A percentile compares a stretch with the other conserved stretches of the same genome.
These are phyloP conservation scores for Pseudolycoriella hygida DNA, from an alignment of 2,888 invertebrate genomes.

Conservation along the genomic window DNA sequence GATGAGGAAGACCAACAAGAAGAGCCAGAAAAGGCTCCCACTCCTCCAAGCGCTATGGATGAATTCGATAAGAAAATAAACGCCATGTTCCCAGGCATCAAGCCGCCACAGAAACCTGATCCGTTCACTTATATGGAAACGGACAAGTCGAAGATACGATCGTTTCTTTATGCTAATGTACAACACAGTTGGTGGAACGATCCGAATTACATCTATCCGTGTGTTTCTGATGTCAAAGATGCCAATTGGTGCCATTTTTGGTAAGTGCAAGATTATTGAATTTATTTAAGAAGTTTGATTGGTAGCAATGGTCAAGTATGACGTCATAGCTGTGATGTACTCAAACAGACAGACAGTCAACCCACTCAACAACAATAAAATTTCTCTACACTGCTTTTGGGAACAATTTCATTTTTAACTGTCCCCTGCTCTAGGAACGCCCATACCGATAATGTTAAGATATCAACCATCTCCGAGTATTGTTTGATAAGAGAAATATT, in stretches of 20 bases:
- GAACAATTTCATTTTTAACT: no score
- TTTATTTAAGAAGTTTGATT: no score
- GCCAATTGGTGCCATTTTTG: no score
- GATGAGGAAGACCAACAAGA: constrained; percentile 6
- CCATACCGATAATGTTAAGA: constrained; percentile 11
- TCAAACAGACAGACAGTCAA: no score
- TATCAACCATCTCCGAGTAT: constrained; percentile 20
- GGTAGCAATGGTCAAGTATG: no score
- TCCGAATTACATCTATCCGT: background rate
- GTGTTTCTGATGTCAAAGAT: no score
- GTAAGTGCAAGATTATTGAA: no score
- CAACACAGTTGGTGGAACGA: constrained; percentile 30
- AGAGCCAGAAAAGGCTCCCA: constrained; percentile 5
- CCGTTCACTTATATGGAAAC: constrained; percentile 16
- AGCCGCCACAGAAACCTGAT: constrained; percentile 15
- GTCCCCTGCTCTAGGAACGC: no score
- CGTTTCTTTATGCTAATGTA: constrained; percentile 14
- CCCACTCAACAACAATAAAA: no score
- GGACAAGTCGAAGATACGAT: constrained; percentile 19
- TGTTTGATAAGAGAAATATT: constrained; percentile 24
- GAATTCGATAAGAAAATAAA: background rate
- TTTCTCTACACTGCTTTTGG: no score
- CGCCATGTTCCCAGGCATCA: background rate
- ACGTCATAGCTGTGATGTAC: no score
- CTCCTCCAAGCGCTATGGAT: constrained; percentile 12